Conservation (phyloP, 2,113 vertebrate genomes). For the Theropithecus gelada region DNA sequence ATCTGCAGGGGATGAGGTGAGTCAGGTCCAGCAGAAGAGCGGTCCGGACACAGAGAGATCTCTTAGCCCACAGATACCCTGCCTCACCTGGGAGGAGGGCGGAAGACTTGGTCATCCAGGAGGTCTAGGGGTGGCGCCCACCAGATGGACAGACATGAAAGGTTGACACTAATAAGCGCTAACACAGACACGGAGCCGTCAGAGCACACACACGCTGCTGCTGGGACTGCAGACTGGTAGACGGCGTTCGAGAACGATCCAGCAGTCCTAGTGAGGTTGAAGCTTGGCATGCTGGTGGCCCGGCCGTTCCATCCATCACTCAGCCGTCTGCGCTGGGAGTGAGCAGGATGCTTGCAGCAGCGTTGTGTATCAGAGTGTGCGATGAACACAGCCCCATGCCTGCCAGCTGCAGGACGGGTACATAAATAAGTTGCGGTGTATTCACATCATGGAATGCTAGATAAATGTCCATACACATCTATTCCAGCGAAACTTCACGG, state of each 20-base stretch:
- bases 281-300: background rate
- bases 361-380: accelerated
- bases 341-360: accelerated
- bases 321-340: accelerated
- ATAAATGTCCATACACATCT: accelerated
- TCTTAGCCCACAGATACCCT: background rate
- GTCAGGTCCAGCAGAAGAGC: background rate
- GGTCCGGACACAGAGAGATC: background rate
- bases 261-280: background rate
- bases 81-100: background rate
- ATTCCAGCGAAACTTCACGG: background rate
- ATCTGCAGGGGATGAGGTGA: no score
- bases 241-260: accelerated
- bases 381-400: accelerated
- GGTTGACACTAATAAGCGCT: background rate
- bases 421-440: no score
- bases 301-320: accelerated
- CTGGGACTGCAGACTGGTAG: background rate
- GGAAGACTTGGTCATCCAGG: background rate
- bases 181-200: background rate
- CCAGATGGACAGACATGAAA: accelerated
- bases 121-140: background rate
- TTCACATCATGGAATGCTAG: accelerated
- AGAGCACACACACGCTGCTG: accelerated
- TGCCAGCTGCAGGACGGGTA: accelerated